These are phyloP conservation scores for Myioborus melanocephalus DNA, from an alignment of 2,797 vertebrate genomes.

Conservation along the genomic window DNA sequence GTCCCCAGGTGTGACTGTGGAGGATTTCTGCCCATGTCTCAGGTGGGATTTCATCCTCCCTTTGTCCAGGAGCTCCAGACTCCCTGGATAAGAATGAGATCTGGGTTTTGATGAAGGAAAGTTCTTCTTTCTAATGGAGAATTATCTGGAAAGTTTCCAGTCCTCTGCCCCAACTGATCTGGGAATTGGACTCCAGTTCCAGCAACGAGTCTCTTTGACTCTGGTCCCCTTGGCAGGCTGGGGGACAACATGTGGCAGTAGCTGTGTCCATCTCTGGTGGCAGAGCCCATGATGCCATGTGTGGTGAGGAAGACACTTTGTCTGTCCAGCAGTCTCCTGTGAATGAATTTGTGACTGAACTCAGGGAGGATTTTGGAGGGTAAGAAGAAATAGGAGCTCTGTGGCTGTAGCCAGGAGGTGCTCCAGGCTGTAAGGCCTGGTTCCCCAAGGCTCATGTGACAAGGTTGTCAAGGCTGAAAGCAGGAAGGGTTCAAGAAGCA, in stretches of 20 bases:
- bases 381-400: not conserved
- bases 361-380: not conserved
- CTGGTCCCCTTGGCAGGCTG: not conserved
- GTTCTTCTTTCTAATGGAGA: not conserved
- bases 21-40: not conserved
- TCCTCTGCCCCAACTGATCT: not conserved
- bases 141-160: not conserved
- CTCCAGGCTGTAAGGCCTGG: not conserved
- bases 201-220: accelerated
- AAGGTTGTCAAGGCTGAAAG: not conserved
- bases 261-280: not conserved
- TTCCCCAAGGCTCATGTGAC: not conserved
- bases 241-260: not conserved
- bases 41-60: not conserved
- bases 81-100: not conserved
- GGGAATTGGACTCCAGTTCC: not conserved
- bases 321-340: not conserved
- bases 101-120: not conserved
- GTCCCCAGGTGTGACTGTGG: accelerated
- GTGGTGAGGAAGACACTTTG: not conserved
- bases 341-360: not conserved
- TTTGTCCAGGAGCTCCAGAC: not conserved
- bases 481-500: not conserved
- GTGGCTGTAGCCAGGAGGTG: not conserved
- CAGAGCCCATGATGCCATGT: not conserved